Base-by-base conservation (phyloP, 2,888 invertebrate genomes). In the Erynnis tages region DNA sequence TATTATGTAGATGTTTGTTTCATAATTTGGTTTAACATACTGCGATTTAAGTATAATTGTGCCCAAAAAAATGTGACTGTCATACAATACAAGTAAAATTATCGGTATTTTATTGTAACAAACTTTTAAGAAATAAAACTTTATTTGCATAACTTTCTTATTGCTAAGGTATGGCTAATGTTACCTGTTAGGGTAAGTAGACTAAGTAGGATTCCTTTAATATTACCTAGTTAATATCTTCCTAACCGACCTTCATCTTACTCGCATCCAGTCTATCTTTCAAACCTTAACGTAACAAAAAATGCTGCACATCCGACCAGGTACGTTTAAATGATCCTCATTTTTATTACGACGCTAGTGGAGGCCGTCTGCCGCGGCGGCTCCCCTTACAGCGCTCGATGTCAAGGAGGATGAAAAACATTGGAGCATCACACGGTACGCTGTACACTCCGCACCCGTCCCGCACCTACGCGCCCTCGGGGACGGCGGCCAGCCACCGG, bases 401-500 rank as follows among this genome's bases (percentile, higher is more conserved):
- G 59, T 57, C 61, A 61, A 58, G 60, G 67, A 69, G 67, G 65
- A 67, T 65, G 65, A 67, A 79, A 73, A 77, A 79, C 80, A 79
- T 74, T 63, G 74, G 74, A 79, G 71, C 76, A 82, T 75, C 71
- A 69, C 66, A 70, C 63, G 71, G 62, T 1, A 73, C 69, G n/a
- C n/a, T n/a, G n/a, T n/a, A n/a, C 73, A 75, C 78, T 73, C 76
- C 82, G 73, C 74, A 65, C 76, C 72, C 82, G 74, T 63, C 80
- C 77, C 82, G 77, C 82, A 70, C 82, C 79, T 79, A 73, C 83
- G 75, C 80, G 73, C 78, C 79, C 76, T 71, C 73, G 66, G 69
- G 69, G 61, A 61, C 67, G 65, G 57, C 67, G 71, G 70, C 67
- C 71, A 65, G 72, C 71, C 73, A 68, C 69, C 73, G 76, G 65